A percentile compares a stretch with the other conserved stretches of the same genome.
phyloP scores from a whole-genome alignment of 2,113 vertebrate genomes.

The Erythrocebus patas region DNA sequence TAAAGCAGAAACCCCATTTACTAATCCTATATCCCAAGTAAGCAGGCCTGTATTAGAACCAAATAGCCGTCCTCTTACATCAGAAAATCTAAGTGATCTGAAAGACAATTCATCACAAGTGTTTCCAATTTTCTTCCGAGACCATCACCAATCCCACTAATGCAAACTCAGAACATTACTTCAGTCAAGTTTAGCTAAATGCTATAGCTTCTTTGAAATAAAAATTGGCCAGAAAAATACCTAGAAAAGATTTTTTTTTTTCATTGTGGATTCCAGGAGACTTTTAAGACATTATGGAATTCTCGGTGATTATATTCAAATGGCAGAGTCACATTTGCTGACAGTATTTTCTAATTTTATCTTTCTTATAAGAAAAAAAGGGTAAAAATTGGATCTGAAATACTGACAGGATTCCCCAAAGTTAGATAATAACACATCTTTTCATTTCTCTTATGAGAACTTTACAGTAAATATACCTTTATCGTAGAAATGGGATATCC shows the following conservation, averaged over 20 bases:
- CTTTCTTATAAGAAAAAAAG: conserved; percentile 42
- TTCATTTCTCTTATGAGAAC: conserved; percentile 38
- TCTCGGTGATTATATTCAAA: conserved; percentile 44
- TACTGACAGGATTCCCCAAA: conserved; percentile 42
- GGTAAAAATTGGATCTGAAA: conserved; percentile 40
- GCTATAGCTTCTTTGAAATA: conserved; percentile 38
- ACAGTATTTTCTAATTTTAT: conserved; percentile 48
- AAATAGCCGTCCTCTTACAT: background rate
- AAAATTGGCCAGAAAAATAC: conserved; percentile 64
- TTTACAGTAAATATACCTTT: conserved; percentile 56
- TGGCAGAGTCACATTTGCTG: conserved; percentile 32
- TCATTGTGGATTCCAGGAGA: conserved; percentile 31
- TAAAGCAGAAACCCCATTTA: background rate
- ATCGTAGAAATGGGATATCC: conserved; percentile 41
- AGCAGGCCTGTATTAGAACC: background rate
- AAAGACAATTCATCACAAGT: background rate
- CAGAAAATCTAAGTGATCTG: background rate
- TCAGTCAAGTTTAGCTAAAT: conserved; percentile 2
- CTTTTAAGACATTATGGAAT: conserved; percentile 51
- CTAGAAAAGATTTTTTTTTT: conserved; percentile 27
- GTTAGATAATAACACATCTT: conserved; percentile 56
- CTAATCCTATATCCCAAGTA: background rate
- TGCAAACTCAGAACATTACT: background rate
- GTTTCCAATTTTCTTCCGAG: background rate
- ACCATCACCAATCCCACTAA: background rate